Percentiles rank a stretch among this genome's conserved stretches.
phyloP scores from a whole-genome alignment of 2,888 invertebrate species.

The Cordilura impudica region DNA sequence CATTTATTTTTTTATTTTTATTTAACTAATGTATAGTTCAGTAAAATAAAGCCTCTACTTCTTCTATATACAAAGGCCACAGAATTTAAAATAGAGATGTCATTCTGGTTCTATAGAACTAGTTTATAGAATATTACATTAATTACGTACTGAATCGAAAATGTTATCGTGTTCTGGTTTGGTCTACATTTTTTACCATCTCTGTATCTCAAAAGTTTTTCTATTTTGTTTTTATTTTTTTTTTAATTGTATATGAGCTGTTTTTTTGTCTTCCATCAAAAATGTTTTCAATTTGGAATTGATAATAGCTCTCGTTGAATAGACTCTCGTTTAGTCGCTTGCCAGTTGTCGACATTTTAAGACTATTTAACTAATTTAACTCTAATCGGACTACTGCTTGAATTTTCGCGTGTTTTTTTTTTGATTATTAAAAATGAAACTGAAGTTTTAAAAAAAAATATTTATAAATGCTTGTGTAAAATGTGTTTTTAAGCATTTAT shows the following conservation, averaged over 20 bases:
- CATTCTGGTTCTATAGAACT: too few species aligned
- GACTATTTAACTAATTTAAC: slow-evolving; percentile 24
- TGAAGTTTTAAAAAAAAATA: not conserved
- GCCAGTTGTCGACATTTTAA: slow-evolving; percentile 40
- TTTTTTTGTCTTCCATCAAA: slow-evolving; percentile 9
- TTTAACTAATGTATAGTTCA: too few species aligned
- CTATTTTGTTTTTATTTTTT: not conserved
- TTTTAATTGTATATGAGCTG: slow-evolving; percentile 32
- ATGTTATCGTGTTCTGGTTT: too few species aligned
- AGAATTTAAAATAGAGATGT: too few species aligned
- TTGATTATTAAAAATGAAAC: not conserved
- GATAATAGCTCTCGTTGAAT: slow-evolving; percentile 44
- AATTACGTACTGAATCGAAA: too few species aligned
- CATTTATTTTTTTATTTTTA: too few species aligned
- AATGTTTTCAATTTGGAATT: slow-evolving; percentile 45
- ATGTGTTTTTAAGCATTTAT: slow-evolving; percentile 2
- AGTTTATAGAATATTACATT: too few species aligned
- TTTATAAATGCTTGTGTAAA: not conserved
- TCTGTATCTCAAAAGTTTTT: not conserved
- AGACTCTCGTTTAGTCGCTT: slow-evolving; percentile 50
- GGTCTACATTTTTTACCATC: not conserved
- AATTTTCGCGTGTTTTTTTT: slow-evolving; percentile 21
- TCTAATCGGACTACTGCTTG: not conserved
- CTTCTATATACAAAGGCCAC: too few species aligned
- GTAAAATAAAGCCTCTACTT: too few species aligned